Conservation (phyloP, 2,888 invertebrate species). For the Cheilosia grossa region DNA sequence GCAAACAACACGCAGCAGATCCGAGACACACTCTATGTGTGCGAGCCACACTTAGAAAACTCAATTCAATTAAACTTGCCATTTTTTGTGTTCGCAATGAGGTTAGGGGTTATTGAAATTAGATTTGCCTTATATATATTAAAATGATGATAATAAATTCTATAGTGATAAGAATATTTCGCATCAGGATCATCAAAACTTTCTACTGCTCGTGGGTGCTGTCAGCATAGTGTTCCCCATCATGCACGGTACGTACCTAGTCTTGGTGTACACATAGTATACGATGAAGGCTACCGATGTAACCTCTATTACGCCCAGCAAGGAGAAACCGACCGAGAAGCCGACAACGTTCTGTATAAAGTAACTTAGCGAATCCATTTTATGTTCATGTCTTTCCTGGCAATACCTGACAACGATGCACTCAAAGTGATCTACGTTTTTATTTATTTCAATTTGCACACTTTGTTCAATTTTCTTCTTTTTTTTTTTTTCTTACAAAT, state of each 20-base stretch:
- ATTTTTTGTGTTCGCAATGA: constrained; percentile 16
- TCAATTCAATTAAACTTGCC: constrained; percentile 11
- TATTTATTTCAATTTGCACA: constrained; percentile 41
- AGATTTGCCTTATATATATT: constrained; percentile 12
- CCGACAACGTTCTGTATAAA: constrained; percentile 79
- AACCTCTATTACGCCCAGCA: constrained; percentile 81
- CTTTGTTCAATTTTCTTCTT: constrained; percentile 34
- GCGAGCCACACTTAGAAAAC: not conserved
- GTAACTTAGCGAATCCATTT: constrained; percentile 78
- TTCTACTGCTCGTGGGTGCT: not conserved
- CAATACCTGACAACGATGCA: constrained; percentile 23
- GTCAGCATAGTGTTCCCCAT: constrained; percentile 9
- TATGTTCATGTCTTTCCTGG: constrained; percentile 45
- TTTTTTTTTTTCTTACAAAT: constrained; percentile 30
- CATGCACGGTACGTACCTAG: constrained; percentile 79
- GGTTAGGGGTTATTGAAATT: constrained; percentile 32
- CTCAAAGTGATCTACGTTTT: constrained; percentile 12
- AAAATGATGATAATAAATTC: not conserved
- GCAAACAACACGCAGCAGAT: constrained; percentile 44
- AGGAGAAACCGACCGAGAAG: constrained; percentile 79
- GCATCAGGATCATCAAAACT: not conserved
- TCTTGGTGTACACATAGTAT: constrained; percentile 82
- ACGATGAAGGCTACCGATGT: constrained; percentile 81
- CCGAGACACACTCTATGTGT: constrained; percentile 10
- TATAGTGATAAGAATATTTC: constrained; percentile 29